Evolutionary conservation across 2,888 invertebrate genomes (phyloP).

Genomic region (Leptopilina drosophilae): DNA sequence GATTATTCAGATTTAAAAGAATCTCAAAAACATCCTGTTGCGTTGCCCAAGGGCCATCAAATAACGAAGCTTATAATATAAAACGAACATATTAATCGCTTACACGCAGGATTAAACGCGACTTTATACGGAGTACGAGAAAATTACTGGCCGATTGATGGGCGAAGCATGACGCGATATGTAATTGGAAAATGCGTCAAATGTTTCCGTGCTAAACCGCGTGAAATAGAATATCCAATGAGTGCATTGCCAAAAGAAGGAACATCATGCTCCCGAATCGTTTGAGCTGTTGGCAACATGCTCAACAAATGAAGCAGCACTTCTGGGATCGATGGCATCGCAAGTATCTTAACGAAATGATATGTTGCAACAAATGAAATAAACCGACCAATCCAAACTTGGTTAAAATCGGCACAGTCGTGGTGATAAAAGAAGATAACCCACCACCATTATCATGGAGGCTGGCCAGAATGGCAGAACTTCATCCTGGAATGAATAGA

Average conservation of each 20-base stretch:
- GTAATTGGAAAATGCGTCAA: slow-evolving; percentile 45
- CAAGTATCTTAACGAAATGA: not conserved
- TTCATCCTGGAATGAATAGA: not conserved
- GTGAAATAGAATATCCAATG: not conserved
- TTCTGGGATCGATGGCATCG: not conserved
- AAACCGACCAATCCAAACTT: too few relatives aligned
- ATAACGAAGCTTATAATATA: slow-evolving; percentile 57
- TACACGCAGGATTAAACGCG: slow-evolving; percentile 56
- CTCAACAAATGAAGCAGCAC: not conserved
- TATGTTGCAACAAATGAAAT: not conserved
- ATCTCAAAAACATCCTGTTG: slow-evolving; percentile 53
- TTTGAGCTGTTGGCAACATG: not conserved
- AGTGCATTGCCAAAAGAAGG: not conserved
- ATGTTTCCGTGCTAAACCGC: slow-evolving; percentile 50
- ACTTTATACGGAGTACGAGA: slow-evolving; percentile 42
- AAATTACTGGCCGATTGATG: slow-evolving; percentile 57
- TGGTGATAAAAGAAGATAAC: not conserved
- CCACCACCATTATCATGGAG: not conserved
- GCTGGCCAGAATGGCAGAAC: not conserved
- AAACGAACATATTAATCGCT: slow-evolving; percentile 49
- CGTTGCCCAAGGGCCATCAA: slow-evolving; percentile 56
- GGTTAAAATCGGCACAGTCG: too few relatives aligned
- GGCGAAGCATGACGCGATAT: slow-evolving; percentile 51
- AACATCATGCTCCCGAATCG: not conserved
- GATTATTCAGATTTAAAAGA: slow-evolving; percentile 37